Evolutionary conservation across 2,888 invertebrate genomes (phyloP).

Genomic region (Punctoribates punctum): DNA sequence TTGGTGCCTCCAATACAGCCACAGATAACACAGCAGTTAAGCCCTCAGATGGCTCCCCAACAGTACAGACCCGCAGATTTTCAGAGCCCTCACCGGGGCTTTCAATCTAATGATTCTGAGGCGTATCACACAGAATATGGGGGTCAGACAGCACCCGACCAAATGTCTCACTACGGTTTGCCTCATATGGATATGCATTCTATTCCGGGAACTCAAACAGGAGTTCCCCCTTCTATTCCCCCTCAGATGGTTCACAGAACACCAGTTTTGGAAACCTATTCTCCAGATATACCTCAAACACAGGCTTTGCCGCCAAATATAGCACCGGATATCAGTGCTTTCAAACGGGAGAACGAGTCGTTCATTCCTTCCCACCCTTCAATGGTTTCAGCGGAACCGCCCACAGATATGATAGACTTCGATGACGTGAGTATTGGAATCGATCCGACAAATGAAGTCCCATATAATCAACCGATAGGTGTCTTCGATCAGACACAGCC

Average conservation of each 20-base stretch:
- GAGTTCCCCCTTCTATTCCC: not conserved
- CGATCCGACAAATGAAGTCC: not conserved
- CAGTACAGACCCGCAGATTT: not conserved
- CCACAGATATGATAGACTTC: not conserved
- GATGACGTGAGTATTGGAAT: not conserved
- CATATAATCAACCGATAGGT: not conserved
- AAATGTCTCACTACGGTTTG: not conserved
- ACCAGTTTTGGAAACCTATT: not conserved
- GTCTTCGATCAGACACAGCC: not conserved
- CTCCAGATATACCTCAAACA: not conserved
- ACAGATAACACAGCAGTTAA: no score
- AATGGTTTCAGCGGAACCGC: not conserved
- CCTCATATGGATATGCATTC: not conserved
- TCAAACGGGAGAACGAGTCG: not conserved
- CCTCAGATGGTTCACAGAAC: not conserved
- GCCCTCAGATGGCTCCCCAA: constrained; percentile 7
- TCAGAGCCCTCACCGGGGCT: constrained; percentile 2
- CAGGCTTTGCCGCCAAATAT: not conserved
- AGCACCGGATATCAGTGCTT: no score
- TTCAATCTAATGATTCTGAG: not conserved
- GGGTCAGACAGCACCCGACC: not conserved
- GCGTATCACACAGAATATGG: not conserved
- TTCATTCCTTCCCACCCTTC: not conserved
- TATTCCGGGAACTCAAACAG: not conserved
- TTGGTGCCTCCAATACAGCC: no score